A percentile compares a stretch with the other conserved stretches of the same genome.
Evolutionary conservation across 1,140 invertebrate genomes (phyloP).

Genomic region (Hycleus cichorii): DNA sequence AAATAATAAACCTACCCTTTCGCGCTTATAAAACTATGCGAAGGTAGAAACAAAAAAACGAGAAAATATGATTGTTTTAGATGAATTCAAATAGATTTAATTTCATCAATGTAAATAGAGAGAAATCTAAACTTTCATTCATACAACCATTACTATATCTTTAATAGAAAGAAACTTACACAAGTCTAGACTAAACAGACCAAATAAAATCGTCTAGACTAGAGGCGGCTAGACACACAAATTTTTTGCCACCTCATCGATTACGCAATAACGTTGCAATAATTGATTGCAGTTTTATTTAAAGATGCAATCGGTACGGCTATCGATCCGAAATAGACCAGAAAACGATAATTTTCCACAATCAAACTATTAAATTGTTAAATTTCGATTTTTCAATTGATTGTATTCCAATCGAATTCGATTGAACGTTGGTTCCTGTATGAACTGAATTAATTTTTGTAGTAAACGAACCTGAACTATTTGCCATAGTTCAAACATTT

Average conservation of each 20-base stretch:
- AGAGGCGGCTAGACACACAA: background rate
- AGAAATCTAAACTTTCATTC: no score
- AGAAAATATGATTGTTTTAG: no score
- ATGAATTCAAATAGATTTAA: no score
- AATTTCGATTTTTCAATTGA: no score
- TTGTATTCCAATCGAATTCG: no score
- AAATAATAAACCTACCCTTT: conserved; percentile 8
- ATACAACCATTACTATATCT: background rate
- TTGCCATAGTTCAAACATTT: conserved; percentile 38
- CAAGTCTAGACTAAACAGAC: conserved; percentile 5
- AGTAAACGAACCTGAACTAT: conserved; percentile 33
- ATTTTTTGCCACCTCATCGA: conserved; percentile 5
- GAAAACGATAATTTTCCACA: no score
- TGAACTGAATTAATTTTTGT: conserved; percentile 21
- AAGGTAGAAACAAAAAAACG: no score
- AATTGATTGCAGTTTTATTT: conserved; percentile 3
- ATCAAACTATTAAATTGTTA: no score
- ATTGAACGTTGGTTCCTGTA: no score
- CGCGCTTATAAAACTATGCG: no score
- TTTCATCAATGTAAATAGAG: no score
- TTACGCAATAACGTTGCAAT: background rate
- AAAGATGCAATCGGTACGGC: background rate
- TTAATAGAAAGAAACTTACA: background rate
- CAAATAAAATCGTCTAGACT: conserved; percentile 4
- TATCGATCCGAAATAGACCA: no score